Conservation (phyloP, 1,140 invertebrate species). For the Drosophila saltans region DNA sequence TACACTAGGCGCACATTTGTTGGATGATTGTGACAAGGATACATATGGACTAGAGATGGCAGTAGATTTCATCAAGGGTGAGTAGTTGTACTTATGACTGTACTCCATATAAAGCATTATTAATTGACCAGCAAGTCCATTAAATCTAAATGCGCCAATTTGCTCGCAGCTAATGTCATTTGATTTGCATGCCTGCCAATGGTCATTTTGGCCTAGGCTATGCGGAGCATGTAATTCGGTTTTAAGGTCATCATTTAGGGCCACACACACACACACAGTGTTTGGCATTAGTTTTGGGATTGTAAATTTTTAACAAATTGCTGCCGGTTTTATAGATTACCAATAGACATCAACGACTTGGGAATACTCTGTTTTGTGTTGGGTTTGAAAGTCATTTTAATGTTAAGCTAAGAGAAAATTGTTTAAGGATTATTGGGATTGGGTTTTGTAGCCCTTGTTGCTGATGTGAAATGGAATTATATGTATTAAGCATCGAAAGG, state of each 20-base stretch:
- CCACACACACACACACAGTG: not conserved
- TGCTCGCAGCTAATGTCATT: not conserved
- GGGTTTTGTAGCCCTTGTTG: no score
- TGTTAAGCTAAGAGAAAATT: no score
- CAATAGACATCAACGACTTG: no score
- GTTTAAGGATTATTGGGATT: no score
- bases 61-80: conserved; percentile 98
- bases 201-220: not conserved
- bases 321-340: no score
- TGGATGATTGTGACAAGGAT: conserved; percentile 98
- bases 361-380: no score
- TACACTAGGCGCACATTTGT: conserved; percentile 92
- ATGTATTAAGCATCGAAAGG: no score
- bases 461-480: no score
- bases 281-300: not conserved
- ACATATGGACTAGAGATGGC: conserved; percentile 98
- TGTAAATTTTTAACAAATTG: not conserved
- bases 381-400: no score
- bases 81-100: conserved; percentile 63
- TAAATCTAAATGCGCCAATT: conserved; percentile 12
- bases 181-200: not conserved
- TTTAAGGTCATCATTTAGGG: not conserved
- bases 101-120: not conserved
- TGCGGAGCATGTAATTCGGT: not conserved
- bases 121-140: not conserved